Conservation (phyloP, 2,888 invertebrate species). For the Hecatera dysodea region DNA sequence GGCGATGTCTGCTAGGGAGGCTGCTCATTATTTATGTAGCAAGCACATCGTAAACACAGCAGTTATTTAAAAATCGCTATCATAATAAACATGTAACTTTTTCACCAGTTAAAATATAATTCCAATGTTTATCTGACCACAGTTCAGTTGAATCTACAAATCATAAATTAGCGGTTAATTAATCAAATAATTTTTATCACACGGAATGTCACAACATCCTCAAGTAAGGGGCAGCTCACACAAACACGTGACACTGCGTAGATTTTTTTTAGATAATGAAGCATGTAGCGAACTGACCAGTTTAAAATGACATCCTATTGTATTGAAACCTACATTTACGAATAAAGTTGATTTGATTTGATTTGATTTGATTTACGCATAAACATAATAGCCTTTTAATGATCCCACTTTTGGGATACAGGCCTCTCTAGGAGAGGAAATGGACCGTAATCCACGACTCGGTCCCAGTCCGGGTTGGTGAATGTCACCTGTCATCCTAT, state of each 20-base stretch:
- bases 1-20: background rate
- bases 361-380: no score
- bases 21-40: slow-evolving; percentile 5
- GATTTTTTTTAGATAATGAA: no score
- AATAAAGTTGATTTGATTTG: no score
- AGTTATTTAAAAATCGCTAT: slow-evolving; percentile 23
- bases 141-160: slow-evolving; percentile 27
- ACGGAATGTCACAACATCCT: slow-evolving; percentile 42
- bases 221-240: background rate
- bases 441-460: no score
- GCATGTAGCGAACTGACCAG: no score
- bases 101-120: slow-evolving; percentile 21
- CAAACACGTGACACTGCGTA: background rate
- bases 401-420: no score
- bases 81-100: slow-evolving; percentile 32
- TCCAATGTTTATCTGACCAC: slow-evolving; percentile 30
- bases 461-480: no score
- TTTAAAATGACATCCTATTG: no score
- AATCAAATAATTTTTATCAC: slow-evolving; percentile 35
- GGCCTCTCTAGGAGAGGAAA: no score
- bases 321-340: no score
- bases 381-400: no score
- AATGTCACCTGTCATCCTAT: no score
- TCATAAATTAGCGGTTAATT: slow-evolving; percentile 43
- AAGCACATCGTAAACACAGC: slow-evolving; percentile 15